Base-by-base conservation (phyloP, 2,888 invertebrate species). In the Syritta pipiens region DNA sequence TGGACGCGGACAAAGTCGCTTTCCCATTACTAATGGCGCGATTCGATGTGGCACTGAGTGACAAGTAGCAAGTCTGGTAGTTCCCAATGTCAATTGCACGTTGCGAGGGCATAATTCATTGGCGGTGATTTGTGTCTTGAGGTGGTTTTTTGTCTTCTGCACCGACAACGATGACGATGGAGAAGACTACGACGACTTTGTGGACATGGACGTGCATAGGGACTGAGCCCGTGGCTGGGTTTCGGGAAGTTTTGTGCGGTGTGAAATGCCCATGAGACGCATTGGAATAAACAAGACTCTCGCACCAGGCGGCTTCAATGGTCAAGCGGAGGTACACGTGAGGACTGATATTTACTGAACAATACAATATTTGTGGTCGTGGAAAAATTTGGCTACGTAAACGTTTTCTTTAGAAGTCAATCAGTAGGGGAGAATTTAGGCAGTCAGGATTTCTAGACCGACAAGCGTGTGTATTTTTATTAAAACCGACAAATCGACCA, bases 11-110 rank as follows among this genome's bases (percentile, higher is more conserved):
- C 17, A 24, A 46, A 53, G 65, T 74, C 49, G 35, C 60, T 37
- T 62, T 72, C 62, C 74, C 81, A 81, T 81, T 81, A 81, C 81
- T 81, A 81, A 81, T 81, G 74, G 81, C 75, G 81, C 81, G 74
- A 81, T 68, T 59, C 62, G 68, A 81, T 74, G 68, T 81, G 81
- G 74, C 81, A 81, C 51, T 81, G 81, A 81, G 62, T 81, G 81
- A 69, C 81, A 69, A 74, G 60, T 81, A 81, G 81, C 74, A 53
- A 68, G 81, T 75, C 81, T 68, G 75, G 81, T 75, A 75, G 74
- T 81, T 81, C 44, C 63, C 81, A 81, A 74, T 63, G 81, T 75
- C 81, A 81, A 62, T 81, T 75, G 74, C 68, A 51, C 81, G 53
- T 68, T 75, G 63, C 67, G 44, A 67, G 40, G 68, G 74, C 62